Base-by-base conservation (phyloP, 2,797 vertebrate genomes). In the Danionella dracula region DNA sequence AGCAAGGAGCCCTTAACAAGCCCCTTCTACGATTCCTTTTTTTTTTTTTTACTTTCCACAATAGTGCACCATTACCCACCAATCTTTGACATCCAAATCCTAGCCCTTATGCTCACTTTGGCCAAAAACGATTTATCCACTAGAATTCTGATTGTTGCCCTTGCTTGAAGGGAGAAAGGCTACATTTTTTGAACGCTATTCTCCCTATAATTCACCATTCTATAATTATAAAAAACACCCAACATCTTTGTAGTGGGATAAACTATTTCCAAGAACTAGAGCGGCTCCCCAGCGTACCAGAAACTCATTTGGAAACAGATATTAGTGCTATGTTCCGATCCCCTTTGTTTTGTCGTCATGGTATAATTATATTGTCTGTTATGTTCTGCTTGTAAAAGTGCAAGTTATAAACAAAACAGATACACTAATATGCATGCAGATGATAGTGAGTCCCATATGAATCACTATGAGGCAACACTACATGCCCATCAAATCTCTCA, bases 251-350 rank as follows among this genome's bases (percentile, higher is more conserved):
- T 58, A 48, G 40, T 34, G 59, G 42, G 46, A 46, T 35, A 13
- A 40, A 23, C 10, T 21, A 31, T 54, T 8, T 59, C 38, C 49
- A 54, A 57, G 70, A 78, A 78, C 37, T 77, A 40, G 78, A 73
- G 66, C 73, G 74, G 65, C 49, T 81, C 78, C 74, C 70, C 12
- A 13, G 69, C 41, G 66, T 67, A 38, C 35, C 19, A 40, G 42
- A 67, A 56, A 42, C 59, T 38, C 61, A 7, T 12, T 42, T 49
- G 13, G 12, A 70, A 68, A 41, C 27, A n/a, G 16, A 49, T 35
- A 53, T 32, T 45, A 23, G 48, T 42, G 46, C 55, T 21, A 27
- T 19, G 10, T 23, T 55, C 13, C 42, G 42, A 15, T 42, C 37
- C 29, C 27, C 53, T 54, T 16, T 35, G 42, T 65, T 20, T 37